These are phyloP conservation scores for Neostethus bicornis DNA, from an alignment of 2,797 vertebrate species.

Conservation along the genomic window DNA sequence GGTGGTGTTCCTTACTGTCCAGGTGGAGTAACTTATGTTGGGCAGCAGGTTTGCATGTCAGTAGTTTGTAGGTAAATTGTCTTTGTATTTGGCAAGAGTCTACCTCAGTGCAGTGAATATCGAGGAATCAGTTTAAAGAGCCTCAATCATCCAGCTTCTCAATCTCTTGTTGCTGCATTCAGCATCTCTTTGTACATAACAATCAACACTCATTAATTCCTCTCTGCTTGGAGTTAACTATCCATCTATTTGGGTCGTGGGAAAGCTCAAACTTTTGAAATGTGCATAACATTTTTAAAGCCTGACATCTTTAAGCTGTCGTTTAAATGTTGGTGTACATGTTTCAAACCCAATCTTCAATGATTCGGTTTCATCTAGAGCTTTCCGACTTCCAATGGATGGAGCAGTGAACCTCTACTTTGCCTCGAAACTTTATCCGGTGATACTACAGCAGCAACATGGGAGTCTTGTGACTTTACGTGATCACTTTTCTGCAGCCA, in stretches of 20 bases:
- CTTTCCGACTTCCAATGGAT: conserved; percentile 10
- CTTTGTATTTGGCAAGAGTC: conserved; percentile 87
- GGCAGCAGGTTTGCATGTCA: conserved; percentile 47
- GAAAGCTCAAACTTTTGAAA: conserved; percentile 19
- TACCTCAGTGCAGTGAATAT: conserved; percentile 91
- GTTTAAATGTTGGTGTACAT: not conserved
- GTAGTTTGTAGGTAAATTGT: conserved; percentile 56
- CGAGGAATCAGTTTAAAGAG: conserved; percentile 77
- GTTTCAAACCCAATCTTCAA: not conserved
- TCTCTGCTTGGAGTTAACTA: conserved; percentile 8
- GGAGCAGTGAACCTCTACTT: conserved; percentile 19
- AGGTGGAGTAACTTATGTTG: conserved; percentile 44
- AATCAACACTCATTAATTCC: conserved; percentile 39
- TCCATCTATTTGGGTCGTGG: conserved; percentile 16
- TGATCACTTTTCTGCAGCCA: conserved; percentile 39
- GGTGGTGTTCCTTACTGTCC: conserved; percentile 44
- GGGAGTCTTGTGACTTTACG: conserved; percentile 22
- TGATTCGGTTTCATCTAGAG: conserved; percentile 1
- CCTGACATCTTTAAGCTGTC: not conserved
- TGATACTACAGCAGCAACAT: conserved; percentile 27
- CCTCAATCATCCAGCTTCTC: conserved; percentile 57
- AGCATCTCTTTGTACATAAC: conserved; percentile 33
- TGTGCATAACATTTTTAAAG: conserved; percentile 1
- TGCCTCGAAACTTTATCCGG: conserved; percentile 27
- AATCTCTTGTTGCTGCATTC: conserved; percentile 33